phyloP scores from a whole-genome alignment of 2,888 invertebrate genomes.

The Acleris sparsana region DNA sequence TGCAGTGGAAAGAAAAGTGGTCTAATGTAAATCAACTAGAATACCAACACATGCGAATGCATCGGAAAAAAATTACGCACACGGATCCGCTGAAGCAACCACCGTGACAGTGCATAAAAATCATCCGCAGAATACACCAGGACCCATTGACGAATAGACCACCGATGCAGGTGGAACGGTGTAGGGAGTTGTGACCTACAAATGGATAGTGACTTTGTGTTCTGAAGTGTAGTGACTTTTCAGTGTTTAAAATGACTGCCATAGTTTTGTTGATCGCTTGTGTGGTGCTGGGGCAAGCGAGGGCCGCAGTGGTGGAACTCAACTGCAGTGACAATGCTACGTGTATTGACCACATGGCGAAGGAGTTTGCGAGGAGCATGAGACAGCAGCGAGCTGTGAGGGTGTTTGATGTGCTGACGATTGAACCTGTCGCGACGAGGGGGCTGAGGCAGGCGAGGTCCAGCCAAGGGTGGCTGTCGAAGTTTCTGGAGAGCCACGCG shows the following conservation, averaged over 20 bases:
- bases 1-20: conserved; percentile 69
- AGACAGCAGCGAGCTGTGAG: conserved; percentile 79
- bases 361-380: conserved; percentile 77
- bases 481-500: conserved; percentile 78
- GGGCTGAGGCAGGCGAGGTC: conserved; percentile 65
- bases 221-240: conserved; percentile 54
- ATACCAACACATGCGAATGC: conserved; percentile 53
- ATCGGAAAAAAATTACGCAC: conserved; percentile 65
- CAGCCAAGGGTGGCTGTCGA: conserved; percentile 63
- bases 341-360: conserved; percentile 80
- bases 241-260: conserved; percentile 73
- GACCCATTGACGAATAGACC: conserved; percentile 74
- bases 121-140: conserved; percentile 66
- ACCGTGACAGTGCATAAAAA: conserved; percentile 80
- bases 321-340: conserved; percentile 85
- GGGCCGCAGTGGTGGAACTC: conserved; percentile 64
- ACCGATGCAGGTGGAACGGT: conserved; percentile 70
- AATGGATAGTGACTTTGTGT: conserved; percentile 75
- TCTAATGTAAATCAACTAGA: conserved; percentile 54
- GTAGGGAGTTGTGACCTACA: conserved; percentile 67
- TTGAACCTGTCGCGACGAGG: conserved; percentile 72
- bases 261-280: conserved; percentile 65
- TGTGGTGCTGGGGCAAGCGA: conserved; percentile 61
- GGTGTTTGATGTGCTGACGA: conserved; percentile 80
- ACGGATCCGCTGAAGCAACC: conserved; percentile 60